Conservation (phyloP, 2,888 invertebrate species). For the Melieria omissa region DNA sequence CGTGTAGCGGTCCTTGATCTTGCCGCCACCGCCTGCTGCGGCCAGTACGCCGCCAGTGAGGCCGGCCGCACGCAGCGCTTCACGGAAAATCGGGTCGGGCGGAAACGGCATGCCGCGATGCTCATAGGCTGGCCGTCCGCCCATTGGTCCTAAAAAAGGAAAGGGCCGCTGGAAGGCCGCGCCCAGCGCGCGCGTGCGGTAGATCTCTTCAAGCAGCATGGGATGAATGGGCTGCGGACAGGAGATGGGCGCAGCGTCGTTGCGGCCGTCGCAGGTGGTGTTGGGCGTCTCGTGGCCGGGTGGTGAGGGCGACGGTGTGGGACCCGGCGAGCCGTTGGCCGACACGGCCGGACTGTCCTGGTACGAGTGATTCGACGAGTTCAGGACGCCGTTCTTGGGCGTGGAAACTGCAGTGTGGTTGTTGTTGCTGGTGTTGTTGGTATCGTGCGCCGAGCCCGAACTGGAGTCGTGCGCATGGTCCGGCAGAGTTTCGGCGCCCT, state of each 20-base stretch:
- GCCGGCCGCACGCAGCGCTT: conserved; percentile 72
- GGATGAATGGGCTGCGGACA: conserved; percentile 88
- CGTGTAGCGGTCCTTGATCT: conserved; percentile 90
- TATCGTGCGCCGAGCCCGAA: neutral
- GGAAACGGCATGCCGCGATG: conserved; percentile 68
- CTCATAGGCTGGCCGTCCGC: conserved; percentile 74
- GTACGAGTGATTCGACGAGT: conserved; percentile 42
- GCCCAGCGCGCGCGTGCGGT: conserved; percentile 70
- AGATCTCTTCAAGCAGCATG: conserved; percentile 79
- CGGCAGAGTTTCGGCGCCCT: conserved; percentile 16
- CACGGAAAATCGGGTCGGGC: conserved; percentile 76
- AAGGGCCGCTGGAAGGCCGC: conserved; percentile 73
- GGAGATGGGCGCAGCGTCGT: conserved; percentile 51
- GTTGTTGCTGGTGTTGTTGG: conserved; percentile 2
- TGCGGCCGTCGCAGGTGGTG: neutral
- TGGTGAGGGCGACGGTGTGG: conserved; percentile 66
- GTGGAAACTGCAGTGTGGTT: conserved; percentile 9
- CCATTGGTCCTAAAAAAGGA: conserved; percentile 83
- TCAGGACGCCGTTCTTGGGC: conserved; percentile 6
- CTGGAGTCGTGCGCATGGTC: conserved; percentile 43
- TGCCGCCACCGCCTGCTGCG: conserved; percentile 68
- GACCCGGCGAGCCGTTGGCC: conserved; percentile 58
- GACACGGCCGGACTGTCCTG: conserved; percentile 59
- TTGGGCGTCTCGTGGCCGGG: conserved; percentile 50
- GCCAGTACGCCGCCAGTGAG: conserved; percentile 61